Percentiles rank a stretch among this genome's conserved stretches.
Evolutionary conservation across 2,888 invertebrate genomes (phyloP).

Genomic region (Clitarchus hookeri): DNA sequence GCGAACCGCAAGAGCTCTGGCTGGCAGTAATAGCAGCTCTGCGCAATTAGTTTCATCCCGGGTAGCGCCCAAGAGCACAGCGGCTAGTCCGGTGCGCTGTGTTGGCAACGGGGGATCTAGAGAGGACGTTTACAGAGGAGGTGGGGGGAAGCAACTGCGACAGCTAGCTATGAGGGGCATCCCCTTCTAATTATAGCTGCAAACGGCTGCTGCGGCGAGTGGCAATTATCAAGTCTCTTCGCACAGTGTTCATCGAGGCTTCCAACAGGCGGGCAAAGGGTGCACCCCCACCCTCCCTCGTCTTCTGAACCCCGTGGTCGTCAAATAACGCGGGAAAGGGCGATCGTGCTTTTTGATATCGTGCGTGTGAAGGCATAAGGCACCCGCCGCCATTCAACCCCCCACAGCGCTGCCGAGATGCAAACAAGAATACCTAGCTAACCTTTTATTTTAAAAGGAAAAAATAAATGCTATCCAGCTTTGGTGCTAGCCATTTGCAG

Average conservation of each 20-base stretch:
- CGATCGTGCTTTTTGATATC: not conserved
- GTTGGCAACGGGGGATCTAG: no score
- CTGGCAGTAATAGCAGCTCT: not conserved
- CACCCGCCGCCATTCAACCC: not conserved
- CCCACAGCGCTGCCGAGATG: not conserved
- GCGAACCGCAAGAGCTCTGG: not conserved
- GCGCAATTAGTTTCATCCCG: not conserved
- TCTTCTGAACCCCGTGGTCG: not conserved
- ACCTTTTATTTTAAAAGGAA: not conserved
- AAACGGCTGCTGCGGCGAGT: not conserved
- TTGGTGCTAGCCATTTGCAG: not conserved
- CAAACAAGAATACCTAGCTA: not conserved
- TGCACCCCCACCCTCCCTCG: not conserved
- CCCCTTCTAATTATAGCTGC: not conserved
- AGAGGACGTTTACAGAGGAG: not conserved
- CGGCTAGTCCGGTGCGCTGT: not conserved
- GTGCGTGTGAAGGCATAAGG: not conserved
- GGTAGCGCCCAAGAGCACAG: not conserved
- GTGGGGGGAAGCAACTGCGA: not conserved
- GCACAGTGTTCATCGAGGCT: not conserved
- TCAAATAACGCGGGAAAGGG: not conserved
- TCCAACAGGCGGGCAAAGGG: not conserved
- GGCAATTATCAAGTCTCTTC: conserved; percentile 2
- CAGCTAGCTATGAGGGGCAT: not conserved
- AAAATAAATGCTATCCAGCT: no score